phyloP scores from a whole-genome alignment of 2,113 vertebrate genomes.

The Gymnorhina tibicen region DNA sequence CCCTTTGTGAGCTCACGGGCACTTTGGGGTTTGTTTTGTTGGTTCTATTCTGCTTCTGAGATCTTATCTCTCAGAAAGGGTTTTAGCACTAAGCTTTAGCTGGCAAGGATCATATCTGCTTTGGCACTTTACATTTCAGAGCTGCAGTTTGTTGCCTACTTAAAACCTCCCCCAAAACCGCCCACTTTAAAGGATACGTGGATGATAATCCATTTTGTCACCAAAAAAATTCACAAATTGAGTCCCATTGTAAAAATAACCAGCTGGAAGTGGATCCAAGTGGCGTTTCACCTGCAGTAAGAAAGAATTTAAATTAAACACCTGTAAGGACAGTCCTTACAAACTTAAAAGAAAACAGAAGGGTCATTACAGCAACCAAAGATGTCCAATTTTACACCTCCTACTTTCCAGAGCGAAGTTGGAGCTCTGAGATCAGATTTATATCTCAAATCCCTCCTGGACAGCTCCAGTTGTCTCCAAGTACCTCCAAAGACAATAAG shows the following conservation, averaged over 20 bases:
- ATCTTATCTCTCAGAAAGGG: background rate
- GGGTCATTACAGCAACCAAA: background rate
- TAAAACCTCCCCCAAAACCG: slow-evolving; percentile 45
- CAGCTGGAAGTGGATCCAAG: slow-evolving; percentile 87
- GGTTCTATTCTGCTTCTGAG: background rate
- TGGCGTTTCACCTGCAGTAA: slow-evolving; percentile 78
- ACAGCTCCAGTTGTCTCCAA: background rate
- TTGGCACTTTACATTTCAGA: background rate
- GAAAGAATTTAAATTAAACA: background rate
- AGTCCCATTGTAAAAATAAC: slow-evolving; percentile 92
- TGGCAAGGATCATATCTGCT: background rate
- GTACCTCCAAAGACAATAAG: background rate
- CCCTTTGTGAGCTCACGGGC: background rate
- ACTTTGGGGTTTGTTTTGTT: background rate
- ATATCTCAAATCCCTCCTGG: background rate
- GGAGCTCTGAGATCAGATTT: background rate
- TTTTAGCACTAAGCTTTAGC: background rate
- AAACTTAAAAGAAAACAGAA: background rate
- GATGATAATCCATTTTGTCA: slow-evolving; percentile 88
- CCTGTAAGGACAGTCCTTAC: background rate
- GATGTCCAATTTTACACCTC: background rate
- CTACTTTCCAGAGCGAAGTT: background rate
- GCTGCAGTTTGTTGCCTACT: background rate
- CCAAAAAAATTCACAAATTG: slow-evolving; percentile 94
- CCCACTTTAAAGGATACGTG: slow-evolving; percentile 83